These are phyloP conservation scores for Calosoma granatense DNA, from an alignment of 1,140 invertebrate species.

Conservation along the genomic window DNA sequence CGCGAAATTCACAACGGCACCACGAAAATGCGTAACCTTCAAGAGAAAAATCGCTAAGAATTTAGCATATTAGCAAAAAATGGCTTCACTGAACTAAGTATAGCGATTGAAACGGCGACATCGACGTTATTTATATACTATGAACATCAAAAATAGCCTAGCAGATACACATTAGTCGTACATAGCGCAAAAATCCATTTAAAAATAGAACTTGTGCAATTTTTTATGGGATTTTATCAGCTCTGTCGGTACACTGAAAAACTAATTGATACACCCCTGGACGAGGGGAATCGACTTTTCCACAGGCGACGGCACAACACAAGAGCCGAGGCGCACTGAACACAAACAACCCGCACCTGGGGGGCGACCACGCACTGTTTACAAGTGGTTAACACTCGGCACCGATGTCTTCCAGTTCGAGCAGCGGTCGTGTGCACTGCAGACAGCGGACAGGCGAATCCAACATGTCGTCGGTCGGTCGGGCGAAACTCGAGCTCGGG, in stretches of 20 bases:
- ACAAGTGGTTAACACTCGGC: conserved; percentile 15
- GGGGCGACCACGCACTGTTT: conserved; percentile 10
- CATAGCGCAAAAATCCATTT: conserved; percentile 26
- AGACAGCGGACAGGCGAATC: conserved; percentile 25
- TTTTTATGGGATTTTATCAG: conserved; percentile 26
- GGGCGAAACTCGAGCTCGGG: not conserved
- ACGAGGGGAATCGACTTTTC: conserved; percentile 26
- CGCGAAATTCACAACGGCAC: conserved; percentile 12
- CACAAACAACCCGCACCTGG: not conserved
- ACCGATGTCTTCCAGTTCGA: conserved; percentile 14
- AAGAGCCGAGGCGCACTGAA: conserved; percentile 5
- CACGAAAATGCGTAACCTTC: not conserved
- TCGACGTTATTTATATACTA: conserved; percentile 32
- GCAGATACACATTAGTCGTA: conserved; percentile 29
- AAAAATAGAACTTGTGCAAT: conserved; percentile 30
- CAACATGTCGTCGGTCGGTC: conserved; percentile 23
- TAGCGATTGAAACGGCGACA: conserved; percentile 21
- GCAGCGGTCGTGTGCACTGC: conserved; percentile 14
- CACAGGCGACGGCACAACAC: conserved; percentile 1
- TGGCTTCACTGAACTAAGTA: conserved; percentile 28
- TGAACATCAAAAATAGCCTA: conserved; percentile 31
- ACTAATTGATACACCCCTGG: conserved; percentile 32
- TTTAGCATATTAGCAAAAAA: conserved; percentile 24
- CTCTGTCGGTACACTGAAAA: conserved; percentile 31
- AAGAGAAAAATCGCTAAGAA: conserved; percentile 11